These are phyloP conservation scores for Argyrosomus regius DNA, from an alignment of 2,797 vertebrate genomes.

Conservation along the genomic window DNA sequence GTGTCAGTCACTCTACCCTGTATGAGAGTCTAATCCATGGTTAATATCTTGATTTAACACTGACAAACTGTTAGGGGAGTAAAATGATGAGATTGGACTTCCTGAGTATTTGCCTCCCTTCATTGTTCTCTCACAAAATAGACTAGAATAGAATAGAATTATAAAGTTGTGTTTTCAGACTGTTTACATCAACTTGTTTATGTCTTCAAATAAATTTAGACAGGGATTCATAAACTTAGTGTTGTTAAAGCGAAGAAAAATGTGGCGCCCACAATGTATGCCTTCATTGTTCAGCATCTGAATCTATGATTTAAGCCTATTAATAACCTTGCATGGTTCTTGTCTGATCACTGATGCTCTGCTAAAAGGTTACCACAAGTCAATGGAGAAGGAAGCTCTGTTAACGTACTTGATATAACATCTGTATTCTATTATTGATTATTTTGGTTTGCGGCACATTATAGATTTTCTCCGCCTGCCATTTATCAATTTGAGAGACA, in stretches of 20 bases:
- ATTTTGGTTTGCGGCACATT: constrained; percentile 21
- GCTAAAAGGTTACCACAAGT: constrained; percentile 1
- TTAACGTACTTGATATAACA: constrained; percentile 9
- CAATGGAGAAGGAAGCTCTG: background rate
- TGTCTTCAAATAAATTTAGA: background rate
- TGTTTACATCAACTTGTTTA: background rate
- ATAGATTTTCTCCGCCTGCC: constrained; percentile 26
- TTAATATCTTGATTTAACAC: constrained; percentile 21
- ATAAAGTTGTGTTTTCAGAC: background rate
- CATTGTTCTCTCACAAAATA: background rate
- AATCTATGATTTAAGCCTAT: background rate
- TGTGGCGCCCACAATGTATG: background rate
- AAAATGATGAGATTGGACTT: constrained; percentile 14
- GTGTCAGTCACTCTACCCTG: constrained; percentile 13
- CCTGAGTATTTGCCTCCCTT: background rate
- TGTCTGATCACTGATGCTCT: background rate
- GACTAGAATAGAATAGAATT: background rate
- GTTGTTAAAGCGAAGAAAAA: background rate
- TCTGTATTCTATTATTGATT: constrained; percentile 24
- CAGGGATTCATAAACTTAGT: background rate
- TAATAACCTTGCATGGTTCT: constrained; percentile 4
- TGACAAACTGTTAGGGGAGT: constrained; percentile 10
- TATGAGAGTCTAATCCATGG: constrained; percentile 15
- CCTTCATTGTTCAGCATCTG: background rate
- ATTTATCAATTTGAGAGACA: constrained; percentile 22